These are phyloP conservation scores for Norana najaformis DNA, from an alignment of 2,888 invertebrate species.

Conservation along the genomic window DNA sequence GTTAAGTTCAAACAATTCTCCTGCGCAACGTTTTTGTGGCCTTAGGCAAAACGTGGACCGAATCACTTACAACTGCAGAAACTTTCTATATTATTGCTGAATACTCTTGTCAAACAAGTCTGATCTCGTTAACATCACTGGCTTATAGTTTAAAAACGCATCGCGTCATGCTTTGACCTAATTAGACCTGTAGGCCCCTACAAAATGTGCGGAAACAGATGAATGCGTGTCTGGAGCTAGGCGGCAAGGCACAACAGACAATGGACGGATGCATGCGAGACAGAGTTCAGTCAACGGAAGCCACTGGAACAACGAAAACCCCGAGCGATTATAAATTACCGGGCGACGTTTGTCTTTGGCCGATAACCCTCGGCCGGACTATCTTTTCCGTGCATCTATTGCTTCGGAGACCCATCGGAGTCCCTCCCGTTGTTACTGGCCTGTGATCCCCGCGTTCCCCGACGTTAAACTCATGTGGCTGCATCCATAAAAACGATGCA, in stretches of 20 bases:
- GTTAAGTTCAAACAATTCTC: no score
- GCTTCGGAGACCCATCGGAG: neutral
- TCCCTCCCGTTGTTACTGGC: constrained; percentile 4
- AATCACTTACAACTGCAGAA: no score
- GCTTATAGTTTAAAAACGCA: no score
- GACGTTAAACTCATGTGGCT: neutral
- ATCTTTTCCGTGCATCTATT: neutral
- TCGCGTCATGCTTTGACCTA: neutral
- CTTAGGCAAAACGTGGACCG: no score
- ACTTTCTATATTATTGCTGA: no score
- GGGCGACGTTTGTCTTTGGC: neutral
- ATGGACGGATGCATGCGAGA: neutral
- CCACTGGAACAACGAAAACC: neutral
- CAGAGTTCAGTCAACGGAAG: neutral
- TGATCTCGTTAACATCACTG: no score
- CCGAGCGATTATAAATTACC: constrained; percentile 4
- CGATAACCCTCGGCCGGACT: neutral
- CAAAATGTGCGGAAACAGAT: neutral
- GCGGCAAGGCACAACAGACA: neutral
- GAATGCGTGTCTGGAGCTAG: neutral
- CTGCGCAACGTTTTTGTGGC: no score
- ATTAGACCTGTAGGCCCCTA: no score
- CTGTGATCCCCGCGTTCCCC: neutral
- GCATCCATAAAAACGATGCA: neutral
- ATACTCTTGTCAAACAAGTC: no score